Evolutionary conservation across 2,113 vertebrate species (phyloP).

Genomic region (Takifugu flavidus): DNA sequence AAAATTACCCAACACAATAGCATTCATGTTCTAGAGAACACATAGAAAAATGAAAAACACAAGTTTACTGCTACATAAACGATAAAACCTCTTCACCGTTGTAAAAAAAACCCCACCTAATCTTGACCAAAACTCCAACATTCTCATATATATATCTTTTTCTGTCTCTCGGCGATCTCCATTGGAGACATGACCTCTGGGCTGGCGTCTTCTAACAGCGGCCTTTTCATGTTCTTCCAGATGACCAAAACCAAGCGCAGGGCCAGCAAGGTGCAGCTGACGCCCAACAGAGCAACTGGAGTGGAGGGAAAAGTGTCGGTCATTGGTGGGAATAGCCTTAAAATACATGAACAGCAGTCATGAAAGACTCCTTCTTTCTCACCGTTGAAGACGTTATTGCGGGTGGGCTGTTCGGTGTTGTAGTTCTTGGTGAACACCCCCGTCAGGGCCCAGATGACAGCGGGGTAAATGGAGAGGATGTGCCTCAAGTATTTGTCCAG

Average conservation of each 20-base stretch:
- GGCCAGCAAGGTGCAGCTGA: constrained; percentile 42
- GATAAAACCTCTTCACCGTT: background rate
- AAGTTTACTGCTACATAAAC: no score
- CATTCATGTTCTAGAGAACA: no score
- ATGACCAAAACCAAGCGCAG: constrained; percentile 38
- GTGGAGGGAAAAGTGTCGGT: constrained; percentile 1
- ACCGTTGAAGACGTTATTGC: constrained; percentile 39
- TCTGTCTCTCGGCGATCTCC: constrained; percentile 55
- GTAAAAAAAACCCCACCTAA: background rate
- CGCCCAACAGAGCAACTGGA: constrained; percentile 49
- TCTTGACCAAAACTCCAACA: background rate
- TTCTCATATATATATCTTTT: constrained; percentile 44
- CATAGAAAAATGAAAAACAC: no score
- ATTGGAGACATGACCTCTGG: constrained; percentile 45
- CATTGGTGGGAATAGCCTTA: background rate
- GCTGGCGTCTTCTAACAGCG: constrained; percentile 27
- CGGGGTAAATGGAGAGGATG: constrained; percentile 48
- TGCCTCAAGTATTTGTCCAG: constrained; percentile 47
- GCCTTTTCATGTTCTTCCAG: constrained; percentile 53
- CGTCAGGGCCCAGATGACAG: constrained; percentile 48
- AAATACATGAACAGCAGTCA: background rate
- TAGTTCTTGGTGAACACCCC: constrained; percentile 42
- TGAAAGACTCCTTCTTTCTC: constrained; percentile 7
- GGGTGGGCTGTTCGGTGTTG: background rate
- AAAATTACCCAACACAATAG: no score